Evolutionary conservation across 2,888 invertebrate species (phyloP), one percentile per base, ranked within the genome.

Genomic region (Nycteola revayana): DNA sequence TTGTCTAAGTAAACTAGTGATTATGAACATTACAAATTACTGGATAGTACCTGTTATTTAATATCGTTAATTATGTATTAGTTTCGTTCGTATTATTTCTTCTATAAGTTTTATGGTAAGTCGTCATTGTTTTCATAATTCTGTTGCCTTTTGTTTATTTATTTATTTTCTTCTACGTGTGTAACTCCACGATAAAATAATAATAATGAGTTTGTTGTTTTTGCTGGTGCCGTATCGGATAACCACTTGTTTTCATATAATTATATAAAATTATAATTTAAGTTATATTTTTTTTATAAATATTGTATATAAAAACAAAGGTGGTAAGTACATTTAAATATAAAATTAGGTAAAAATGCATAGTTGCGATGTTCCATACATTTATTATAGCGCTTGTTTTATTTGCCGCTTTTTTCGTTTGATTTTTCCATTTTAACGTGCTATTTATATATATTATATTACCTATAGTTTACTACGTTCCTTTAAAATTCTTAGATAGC

Each of bases 331-430:
- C 44, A 42, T 8, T 49, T 52, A 50, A 24, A 32, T 28, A 10
- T 53, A 39, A 14, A 14, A 14, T 22, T 57, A 54, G 48, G 50
- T 38, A 26, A 49, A 24, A 22, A 32, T 54, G 42, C 49, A 52
- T 57, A 44, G 49, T 40, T 38, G 68, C 70, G 21, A 21, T 14
- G 21, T 21, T 21, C 21, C 7, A 21, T 21, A 21, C n/a, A 3
- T 2, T 21, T 58, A 54, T 40, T 44, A 60, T 70, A 68, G 62
- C 31, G 84, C 85, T 83, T 80, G 32, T 63, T 75, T 83, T 55
- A 62, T 71, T 83, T 86, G 84, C 84, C 35, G 84, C 84, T 81
- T 82, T 44, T 50, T 73, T 60, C 51, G 60, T 67, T 66, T 60
- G 39, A 48, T 68, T 77, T 66, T 32, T 47, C 37, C 57, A 49